phyloP scores from a whole-genome alignment of 2,888 invertebrate genomes.

The Thera obeliscata region DNA sequence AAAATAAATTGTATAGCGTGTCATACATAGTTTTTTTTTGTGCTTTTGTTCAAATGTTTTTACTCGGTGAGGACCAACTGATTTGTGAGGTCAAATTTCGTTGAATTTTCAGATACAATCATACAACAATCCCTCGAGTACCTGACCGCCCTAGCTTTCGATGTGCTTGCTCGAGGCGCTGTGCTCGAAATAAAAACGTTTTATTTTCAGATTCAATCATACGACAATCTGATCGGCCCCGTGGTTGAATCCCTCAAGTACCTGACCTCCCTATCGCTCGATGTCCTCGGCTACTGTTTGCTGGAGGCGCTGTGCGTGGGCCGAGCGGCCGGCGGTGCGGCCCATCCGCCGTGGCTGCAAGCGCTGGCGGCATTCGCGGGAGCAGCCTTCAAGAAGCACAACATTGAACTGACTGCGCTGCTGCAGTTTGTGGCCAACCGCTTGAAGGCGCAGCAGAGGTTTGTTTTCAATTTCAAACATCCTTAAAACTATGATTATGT shows the following conservation, averaged over 20 bases:
- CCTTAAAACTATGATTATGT: not conserved
- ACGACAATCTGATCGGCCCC: constrained; percentile 97
- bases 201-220: constrained; percentile 91
- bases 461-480: constrained; percentile 54
- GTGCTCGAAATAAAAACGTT: constrained; percentile 28
- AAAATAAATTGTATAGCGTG: not conserved
- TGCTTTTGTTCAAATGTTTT: too few species aligned
- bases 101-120: constrained; percentile 89
- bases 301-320: constrained; percentile 90
- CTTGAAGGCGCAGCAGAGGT: constrained; percentile 97
- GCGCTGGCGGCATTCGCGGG: constrained; percentile 98
- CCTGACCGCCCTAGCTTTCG: constrained; percentile 96
- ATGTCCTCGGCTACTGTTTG: constrained; percentile 97
- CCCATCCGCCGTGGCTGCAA: constrained; percentile 96
- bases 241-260: constrained; percentile 99
- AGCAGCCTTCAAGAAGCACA: constrained; percentile 98
- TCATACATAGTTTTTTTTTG: not conserved
- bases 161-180: constrained; percentile 98
- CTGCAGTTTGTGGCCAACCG: constrained; percentile 99
- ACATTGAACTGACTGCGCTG: constrained; percentile 96
- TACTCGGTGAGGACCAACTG: too few species aligned
- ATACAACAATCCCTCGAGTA: constrained; percentile 98
- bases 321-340: constrained; percentile 88
- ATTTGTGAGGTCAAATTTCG: too few species aligned
- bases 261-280: constrained; percentile 96